Conservation (phyloP, 35 echinoderm and acorn worm species). For the Diadema setosum region DNA sequence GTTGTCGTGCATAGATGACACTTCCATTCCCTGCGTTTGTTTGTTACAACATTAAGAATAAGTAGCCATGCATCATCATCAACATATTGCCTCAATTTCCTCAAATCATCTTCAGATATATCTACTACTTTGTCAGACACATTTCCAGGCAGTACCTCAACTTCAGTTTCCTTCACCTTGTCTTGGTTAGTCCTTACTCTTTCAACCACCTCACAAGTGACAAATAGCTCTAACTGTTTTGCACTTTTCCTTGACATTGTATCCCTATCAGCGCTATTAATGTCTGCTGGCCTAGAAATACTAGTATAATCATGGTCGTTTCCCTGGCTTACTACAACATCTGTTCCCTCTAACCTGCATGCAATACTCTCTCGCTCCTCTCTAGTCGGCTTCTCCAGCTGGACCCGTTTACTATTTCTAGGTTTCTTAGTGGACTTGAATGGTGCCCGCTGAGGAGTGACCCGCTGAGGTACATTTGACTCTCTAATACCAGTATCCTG, state of each 20-base stretch:
- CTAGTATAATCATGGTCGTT: too few species aligned
- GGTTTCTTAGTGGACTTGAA: background rate
- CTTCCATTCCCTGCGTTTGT: background rate
- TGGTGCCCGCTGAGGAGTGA: background rate
- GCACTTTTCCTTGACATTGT: background rate
- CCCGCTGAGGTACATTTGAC: background rate
- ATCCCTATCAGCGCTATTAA: background rate
- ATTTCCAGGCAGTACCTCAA: background rate
- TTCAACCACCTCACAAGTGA: background rate
- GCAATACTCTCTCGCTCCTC: background rate
- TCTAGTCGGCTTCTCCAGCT: background rate
- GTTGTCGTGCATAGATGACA: background rate
- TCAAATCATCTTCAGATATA: background rate
- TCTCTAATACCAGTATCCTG: background rate
- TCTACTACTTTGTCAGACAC: background rate
- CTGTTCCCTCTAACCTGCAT: background rate
- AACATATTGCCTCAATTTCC: background rate
- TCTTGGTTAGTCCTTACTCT: background rate
- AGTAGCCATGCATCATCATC: background rate
- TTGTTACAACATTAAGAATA: background rate
- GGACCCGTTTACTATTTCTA: background rate
- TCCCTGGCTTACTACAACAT: too few species aligned
- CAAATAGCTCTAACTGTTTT: background rate
- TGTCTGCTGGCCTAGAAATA: too few species aligned
- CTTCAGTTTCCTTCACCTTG: background rate